Conservation (phyloP, 2,888 invertebrate species). For the Lasioglossum morio region DNA sequence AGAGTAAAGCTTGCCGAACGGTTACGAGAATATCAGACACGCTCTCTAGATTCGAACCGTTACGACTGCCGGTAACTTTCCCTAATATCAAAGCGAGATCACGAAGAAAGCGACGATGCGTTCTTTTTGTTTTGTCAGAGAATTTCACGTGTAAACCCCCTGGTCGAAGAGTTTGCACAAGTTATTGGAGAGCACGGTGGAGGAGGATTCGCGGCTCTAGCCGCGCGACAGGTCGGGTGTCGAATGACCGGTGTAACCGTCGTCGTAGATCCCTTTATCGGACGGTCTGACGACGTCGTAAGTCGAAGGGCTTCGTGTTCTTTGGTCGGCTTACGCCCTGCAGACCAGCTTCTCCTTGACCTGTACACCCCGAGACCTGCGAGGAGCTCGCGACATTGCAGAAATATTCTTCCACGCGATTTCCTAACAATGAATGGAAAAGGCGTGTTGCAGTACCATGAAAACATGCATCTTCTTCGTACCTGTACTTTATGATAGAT, state of each 20-base stretch:
- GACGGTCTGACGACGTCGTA: constrained; percentile 27
- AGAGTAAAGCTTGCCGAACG: neutral
- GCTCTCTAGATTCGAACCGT: neutral
- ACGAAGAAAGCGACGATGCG: neutral
- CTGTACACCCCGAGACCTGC: neutral
- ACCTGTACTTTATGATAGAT: too few species aligned
- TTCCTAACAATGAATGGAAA: neutral
- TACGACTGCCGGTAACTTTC: neutral
- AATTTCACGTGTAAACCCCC: neutral
- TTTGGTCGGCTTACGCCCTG: constrained; percentile 53
- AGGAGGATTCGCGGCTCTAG: neutral
- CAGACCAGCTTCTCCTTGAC: constrained; percentile 13
- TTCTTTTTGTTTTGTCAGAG: neutral
- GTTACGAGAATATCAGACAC: constrained; percentile 25
- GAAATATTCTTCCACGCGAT: constrained; percentile 36
- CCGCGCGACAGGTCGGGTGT: constrained; percentile 22
- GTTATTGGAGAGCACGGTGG: neutral
- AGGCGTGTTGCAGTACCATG: too few species aligned
- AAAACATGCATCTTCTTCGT: too few species aligned
- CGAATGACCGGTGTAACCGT: constrained; percentile 21
- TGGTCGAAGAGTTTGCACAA: neutral
- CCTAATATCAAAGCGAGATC: neutral
- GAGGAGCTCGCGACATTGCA: neutral
- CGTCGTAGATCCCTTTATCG: constrained; percentile 55
- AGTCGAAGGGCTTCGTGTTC: constrained; percentile 64